These are phyloP conservation scores for Drosophila meridionalis DNA, from an alignment of 2,888 invertebrate species.

Conservation along the genomic window DNA sequence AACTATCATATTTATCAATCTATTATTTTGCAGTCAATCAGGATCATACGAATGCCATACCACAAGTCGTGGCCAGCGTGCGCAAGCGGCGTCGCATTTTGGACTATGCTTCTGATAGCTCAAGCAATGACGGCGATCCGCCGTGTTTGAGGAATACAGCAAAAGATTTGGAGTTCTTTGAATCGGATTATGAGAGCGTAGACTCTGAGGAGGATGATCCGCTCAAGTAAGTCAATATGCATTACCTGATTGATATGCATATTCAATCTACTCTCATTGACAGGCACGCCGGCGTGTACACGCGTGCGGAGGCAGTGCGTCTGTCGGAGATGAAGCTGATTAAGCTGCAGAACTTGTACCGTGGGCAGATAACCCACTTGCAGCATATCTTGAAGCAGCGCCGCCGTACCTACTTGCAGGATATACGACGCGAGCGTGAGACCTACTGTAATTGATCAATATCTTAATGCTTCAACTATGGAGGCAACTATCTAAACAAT, in stretches of 20 bases:
- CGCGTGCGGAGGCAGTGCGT: constrained; percentile 93
- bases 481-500: background rate
- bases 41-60: constrained; percentile 85
- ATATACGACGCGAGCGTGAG: constrained; percentile 92
- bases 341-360: constrained; percentile 92
- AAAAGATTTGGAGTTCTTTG: constrained; percentile 88
- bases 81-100: constrained; percentile 86
- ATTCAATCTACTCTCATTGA: constrained; percentile 54
- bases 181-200: constrained; percentile 91
- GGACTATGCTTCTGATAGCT: constrained; percentile 91
- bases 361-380: constrained; percentile 92
- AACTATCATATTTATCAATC: background rate
- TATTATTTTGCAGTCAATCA: constrained; percentile 69
- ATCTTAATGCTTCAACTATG: background rate
- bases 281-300: constrained; percentile 95
- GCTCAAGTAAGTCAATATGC: constrained; percentile 86
- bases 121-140: constrained; percentile 88
- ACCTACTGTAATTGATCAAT: constrained; percentile 87
- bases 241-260: background rate
- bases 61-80: constrained; percentile 86
- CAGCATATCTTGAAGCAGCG: constrained; percentile 90
- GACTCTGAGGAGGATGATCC: constrained; percentile 91
- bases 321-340: constrained; percentile 91
- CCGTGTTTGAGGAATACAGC: constrained; percentile 88
- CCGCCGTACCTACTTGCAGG: constrained; percentile 90